Base-by-base conservation (phyloP, 2,797 vertebrate species). In the Miichthys miiuy region DNA sequence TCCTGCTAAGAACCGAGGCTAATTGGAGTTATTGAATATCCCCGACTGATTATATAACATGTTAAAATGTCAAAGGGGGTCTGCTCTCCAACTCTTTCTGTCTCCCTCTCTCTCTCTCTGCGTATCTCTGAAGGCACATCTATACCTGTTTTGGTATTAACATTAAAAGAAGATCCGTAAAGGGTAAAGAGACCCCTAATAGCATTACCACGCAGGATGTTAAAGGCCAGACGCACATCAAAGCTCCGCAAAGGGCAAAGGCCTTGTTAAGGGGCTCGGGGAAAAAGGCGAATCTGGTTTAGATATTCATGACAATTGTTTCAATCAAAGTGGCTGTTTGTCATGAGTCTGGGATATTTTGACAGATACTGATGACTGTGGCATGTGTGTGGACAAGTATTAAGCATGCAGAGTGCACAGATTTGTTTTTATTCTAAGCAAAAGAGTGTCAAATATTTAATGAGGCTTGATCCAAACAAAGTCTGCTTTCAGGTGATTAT, bases 211-310 rank as follows among this genome's bases (percentile, higher is more conserved):
- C 1, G 27, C 38, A 44, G 79, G 60, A 70, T 16, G 65, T 67
- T 86, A 93, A 94, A 93, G 90, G 91, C 87, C 89, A 92, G 85
- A 77, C 9, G 67, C 71, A 86, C 74, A 88, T 87, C 83, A 80
- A 77, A 82, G 85, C 60, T 57, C 71, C 66, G 51, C 70, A 88
- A 89, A 93, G 85, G 87, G 82, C 88, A 87, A 84, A 89, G 88
- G 89, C 42, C 87, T 91, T 80, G 73, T 89, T 87, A 88, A 74
- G 58, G 78, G 27, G 54, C 62, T 81, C 13, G 20, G 65, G 63
- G 13, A 55, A 48, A 72, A 75, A 38, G 55, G 56, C 72, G 54
- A 63, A 84, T 83, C 88, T 88, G 84, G 69, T 87, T 66, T 8
- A 77, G 75, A 87, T 86, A 86, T 88, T 81, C 66, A 83, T 73